phyloP scores from a whole-genome alignment of 2,113 vertebrate genomes.

The Crotalus viridis region DNA sequence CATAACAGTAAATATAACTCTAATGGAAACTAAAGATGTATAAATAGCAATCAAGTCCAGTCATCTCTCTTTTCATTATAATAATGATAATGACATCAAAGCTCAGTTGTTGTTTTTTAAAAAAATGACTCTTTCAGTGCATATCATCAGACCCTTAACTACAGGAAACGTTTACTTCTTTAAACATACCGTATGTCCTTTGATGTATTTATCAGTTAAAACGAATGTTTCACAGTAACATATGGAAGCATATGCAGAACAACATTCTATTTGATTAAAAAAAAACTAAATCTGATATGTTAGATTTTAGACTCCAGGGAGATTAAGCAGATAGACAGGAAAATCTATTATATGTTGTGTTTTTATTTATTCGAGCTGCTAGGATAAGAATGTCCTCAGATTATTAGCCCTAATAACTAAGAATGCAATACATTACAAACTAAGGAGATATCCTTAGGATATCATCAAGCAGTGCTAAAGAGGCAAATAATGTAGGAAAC shows the following conservation, averaged over 20 bases:
- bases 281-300: conserved; percentile 36
- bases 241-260: conserved; percentile 49
- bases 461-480: neutral
- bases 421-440: neutral
- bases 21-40: conserved; percentile 50
- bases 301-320: conserved; percentile 31
- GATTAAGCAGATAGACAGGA: conserved; percentile 23
- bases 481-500: neutral
- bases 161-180: conserved; percentile 67
- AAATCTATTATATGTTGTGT: neutral
- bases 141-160: conserved; percentile 53
- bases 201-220: conserved; percentile 71
- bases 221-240: conserved; percentile 58
- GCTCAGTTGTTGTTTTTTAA: conserved; percentile 11
- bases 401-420: neutral
- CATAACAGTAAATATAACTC: neutral
- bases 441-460: neutral
- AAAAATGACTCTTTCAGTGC: conserved; percentile 42
- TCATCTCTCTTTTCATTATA: conserved; percentile 61
- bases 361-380: neutral
- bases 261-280: conserved; percentile 44
- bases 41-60: conserved; percentile 63
- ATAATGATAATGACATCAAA: conserved; percentile 65
- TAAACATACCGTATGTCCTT: conserved; percentile 54
- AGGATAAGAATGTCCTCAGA: conserved; percentile 11